Percentiles rank a stretch among this genome's conserved stretches.
Evolutionary conservation across 2,113 vertebrate genomes (phyloP).

Genomic region (Phaethornis superciliosus): DNA sequence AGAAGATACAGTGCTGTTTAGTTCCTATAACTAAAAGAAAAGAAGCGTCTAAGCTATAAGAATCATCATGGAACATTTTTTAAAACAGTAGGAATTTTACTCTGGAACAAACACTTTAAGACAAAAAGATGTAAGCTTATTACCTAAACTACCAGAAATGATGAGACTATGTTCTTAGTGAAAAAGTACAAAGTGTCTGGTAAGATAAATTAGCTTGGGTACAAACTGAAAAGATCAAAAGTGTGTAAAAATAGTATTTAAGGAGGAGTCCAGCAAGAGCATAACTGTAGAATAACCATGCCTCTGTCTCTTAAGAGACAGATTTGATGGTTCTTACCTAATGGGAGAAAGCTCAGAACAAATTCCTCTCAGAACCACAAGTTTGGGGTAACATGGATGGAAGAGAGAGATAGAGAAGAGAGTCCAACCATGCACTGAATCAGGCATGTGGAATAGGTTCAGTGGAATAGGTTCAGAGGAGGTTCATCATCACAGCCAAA

Average conservation of each 20-base stretch:
- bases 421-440: rapidly evolving
- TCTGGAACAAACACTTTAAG: neutral
- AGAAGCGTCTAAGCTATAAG: neutral
- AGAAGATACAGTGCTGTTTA: neutral
- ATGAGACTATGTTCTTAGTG: neutral
- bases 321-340: neutral
- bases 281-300: neutral
- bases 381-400: neutral
- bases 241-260: neutral
- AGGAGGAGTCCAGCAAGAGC: neutral
- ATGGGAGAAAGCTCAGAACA: neutral
- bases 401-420: neutral
- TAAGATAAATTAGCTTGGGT: neutral
- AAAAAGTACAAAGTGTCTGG: neutral
- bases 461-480: neutral
- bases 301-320: neutral
- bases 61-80: neutral
- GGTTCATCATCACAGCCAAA: neutral
- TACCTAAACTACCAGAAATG: neutral
- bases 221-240: neutral
- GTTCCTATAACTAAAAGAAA: neutral
- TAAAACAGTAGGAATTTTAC: neutral
- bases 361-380: neutral
- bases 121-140: neutral
- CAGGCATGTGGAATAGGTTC: neutral